Conservation (phyloP, 1,140 invertebrate species). For the Conus betulinus region DNA sequence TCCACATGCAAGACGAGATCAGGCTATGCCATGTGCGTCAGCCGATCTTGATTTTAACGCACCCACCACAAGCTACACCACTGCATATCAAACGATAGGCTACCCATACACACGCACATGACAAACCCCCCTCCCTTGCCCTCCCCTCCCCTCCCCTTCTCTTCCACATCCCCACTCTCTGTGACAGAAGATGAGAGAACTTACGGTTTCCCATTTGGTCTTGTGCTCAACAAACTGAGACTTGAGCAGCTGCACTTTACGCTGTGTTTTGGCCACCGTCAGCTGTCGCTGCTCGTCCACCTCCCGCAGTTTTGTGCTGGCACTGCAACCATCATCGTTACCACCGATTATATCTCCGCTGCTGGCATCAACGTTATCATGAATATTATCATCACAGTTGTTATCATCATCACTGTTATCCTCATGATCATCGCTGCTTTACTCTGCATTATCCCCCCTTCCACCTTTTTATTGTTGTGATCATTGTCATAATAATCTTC, state of each 20-base stretch:
- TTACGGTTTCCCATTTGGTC: constrained; percentile 72
- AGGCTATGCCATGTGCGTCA: no score
- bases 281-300: constrained; percentile 67
- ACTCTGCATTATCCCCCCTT: no score
- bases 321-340: neutral
- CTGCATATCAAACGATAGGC: neutral
- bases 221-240: constrained; percentile 74
- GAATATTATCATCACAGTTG: no score
- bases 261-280: constrained; percentile 64
- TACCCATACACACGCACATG: no score
- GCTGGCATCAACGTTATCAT: no score
- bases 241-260: constrained; percentile 72
- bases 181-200: constrained; percentile 19
- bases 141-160: neutral
- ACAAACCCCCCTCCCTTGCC: neutral
- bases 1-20: no score
- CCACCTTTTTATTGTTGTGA: no score
- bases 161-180: neutral
- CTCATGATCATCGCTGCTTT: no score
- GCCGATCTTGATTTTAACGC: no score
- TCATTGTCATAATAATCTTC: no score
- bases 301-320: constrained; percentile 54
- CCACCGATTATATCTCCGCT: neutral
- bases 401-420: no score
- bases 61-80: no score